Evolutionary conservation across 2,113 vertebrate species (phyloP), one percentile per base, ranked within the genome.

Genomic region (Otis tarda): DNA sequence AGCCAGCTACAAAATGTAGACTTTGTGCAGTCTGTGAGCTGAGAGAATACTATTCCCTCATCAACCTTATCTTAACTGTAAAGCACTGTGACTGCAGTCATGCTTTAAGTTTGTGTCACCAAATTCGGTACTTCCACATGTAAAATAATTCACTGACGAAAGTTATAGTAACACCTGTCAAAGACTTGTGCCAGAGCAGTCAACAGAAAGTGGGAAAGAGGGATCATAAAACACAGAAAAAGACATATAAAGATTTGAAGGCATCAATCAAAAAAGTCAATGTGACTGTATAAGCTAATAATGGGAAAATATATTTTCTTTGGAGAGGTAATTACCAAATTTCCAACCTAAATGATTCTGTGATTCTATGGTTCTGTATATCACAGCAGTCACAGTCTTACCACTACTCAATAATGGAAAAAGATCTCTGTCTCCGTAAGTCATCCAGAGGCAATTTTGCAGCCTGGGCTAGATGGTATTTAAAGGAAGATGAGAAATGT

Each of bases 161-260:
- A 93, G 47, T 92, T 97, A 69, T 60, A 75, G 83, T 79, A 94
- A 59, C 41, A 85, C 55, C 78, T 94, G 37, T n/a, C 73, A 91
- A 30, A 86, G 37, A 23, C 87, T 95, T 95, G 25, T 93, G 55
- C 74, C 93, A 82, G 53, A 17, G 16, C 21, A 93, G 71, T 79
- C 64, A 94, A 75, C 20, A 90, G 74, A 94, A 93, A 90, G 53
- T 37, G 55, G 37, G 39, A 93, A 91, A 93, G 73, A 80, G 25
- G 15, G 28, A 76, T 76, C 69, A 81, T 0, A 7, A 76, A 87
- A 61, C 57, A 93, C 52, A 91, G 78, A 35, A 81, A 71, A 94
- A 87, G 5, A 47, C 37, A 75, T 65, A 85, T 10, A 84, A 68
- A 78, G n/a, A 80, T 83, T 79, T 78, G 47, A 68, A 94, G 39